Evolutionary conservation across 2,113 vertebrate species (phyloP), one percentile per base, ranked within the genome.

Genomic region (Oplegnathus fasciatus): DNA sequence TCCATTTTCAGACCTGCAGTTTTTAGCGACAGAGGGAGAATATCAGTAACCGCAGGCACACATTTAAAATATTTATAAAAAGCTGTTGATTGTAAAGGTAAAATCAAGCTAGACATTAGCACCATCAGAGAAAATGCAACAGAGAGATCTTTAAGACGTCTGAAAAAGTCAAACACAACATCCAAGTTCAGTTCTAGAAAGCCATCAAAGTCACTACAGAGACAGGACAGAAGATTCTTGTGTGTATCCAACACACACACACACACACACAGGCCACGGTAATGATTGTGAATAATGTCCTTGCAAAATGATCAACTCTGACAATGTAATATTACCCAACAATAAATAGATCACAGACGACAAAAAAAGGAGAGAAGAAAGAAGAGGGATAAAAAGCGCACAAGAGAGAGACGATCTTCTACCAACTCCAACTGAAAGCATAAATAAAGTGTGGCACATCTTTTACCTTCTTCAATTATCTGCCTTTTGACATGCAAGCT

Each of bases 391-490:
- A 60, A 81, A 68, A 58, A 60, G 78, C 71, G 28, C 64, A 60
- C 22, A 77, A 30, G 58, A 74, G 81, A 82, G 61, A 82, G 80
- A 44, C 80, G 75, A 91, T 92, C 89, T 87, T 91, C 88, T 61
- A 82, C 73, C 85, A 90, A 92, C 93, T 82, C 82, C 84, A 83
- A 92, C 89, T 80, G 84, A 86, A 92, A 92, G 94, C 93, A 96
- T 96, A 96, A 96, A 96, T 96, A 96, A 96, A 94, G 91, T 82
- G 90, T 92, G 90, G 80, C 92, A 94, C 92, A 92, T 95, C 93
- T 94, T 95, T 95, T 94, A 96, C 94, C 94, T 96, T 95, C 95
- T 93, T 96, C 95, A 96, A 95, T 96, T 95, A 96, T 95, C 94
- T 89, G 89, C 91, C 94, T 94, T 96, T 95, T 96, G 95, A 96